These are phyloP conservation scores for Cyphomyrus plagiostoma DNA, from an alignment of 2,113 vertebrate species.

Conservation along the genomic window DNA sequence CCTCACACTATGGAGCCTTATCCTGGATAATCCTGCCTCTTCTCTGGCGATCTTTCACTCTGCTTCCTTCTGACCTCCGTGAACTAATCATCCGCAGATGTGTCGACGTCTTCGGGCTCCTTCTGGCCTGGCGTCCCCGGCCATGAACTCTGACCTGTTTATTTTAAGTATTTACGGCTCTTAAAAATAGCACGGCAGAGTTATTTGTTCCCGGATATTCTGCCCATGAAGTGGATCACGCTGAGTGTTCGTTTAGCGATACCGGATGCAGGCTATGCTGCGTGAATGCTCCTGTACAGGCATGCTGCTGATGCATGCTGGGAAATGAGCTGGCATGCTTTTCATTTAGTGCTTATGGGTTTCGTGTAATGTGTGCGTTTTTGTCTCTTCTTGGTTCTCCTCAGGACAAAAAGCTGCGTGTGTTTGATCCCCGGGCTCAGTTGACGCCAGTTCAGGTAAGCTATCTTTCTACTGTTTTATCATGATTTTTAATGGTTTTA, in stretches of 20 bases:
- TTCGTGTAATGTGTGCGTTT: not conserved
- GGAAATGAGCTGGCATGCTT: not conserved
- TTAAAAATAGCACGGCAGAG: not conserved
- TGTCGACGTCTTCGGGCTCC: not conserved
- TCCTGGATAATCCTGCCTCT: not conserved
- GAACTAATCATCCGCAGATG: not conserved
- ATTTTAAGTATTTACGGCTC: not conserved
- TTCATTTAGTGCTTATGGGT: not conserved
- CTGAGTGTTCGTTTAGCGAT: not conserved
- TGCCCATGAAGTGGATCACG: not conserved
- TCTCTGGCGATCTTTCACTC: not conserved
- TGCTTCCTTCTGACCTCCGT: not conserved
- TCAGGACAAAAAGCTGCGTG: constrained; percentile 87
- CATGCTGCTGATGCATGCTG: not conserved
- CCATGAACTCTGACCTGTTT: constrained; percentile 6
- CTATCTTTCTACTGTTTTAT: not conserved
- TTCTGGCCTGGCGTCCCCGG: not conserved
- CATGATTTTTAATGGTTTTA: not conserved
- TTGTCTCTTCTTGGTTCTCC: constrained; percentile 24
- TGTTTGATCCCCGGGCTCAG: constrained; percentile 84
- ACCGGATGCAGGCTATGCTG: not conserved
- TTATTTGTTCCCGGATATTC: not conserved
- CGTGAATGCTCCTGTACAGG: not conserved
- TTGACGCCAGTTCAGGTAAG: constrained; percentile 75
- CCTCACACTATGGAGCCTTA: not conserved